phyloP scores from a whole-genome alignment of 2,113 vertebrate genomes.

The Brachyistius frenatus region DNA sequence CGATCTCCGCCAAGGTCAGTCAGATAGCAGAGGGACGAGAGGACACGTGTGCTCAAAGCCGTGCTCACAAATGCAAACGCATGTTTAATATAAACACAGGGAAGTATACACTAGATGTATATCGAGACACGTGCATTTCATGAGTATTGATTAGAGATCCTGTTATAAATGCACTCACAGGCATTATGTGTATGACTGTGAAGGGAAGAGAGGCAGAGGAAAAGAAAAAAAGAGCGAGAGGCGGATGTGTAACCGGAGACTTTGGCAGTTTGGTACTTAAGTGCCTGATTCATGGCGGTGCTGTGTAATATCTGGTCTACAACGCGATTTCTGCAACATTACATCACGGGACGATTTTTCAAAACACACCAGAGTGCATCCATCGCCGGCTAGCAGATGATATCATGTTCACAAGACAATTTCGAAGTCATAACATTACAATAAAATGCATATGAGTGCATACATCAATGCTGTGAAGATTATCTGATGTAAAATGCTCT shows the following conservation, averaged over 20 bases:
- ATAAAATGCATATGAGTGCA: conserved; percentile 8
- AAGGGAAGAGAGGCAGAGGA: conserved; percentile 8
- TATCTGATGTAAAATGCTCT: conserved; percentile 14
- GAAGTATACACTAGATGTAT: background rate
- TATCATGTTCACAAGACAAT: conserved; percentile 51
- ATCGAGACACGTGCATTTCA: conserved; percentile 13
- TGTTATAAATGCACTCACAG: conserved; percentile 37
- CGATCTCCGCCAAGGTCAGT: conserved; percentile 59
- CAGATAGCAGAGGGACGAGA: conserved; percentile 13
- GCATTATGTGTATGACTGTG: conserved; percentile 31
- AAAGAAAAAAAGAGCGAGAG: conserved; percentile 12
- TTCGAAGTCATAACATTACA: conserved; percentile 29
- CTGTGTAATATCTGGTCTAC: conserved; percentile 61
- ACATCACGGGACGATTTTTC: conserved; percentile 56
- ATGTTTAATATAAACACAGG: conserved; percentile 25
- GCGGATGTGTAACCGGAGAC: conserved; percentile 61
- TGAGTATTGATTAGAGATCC: conserved; percentile 55
- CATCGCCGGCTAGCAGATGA: conserved; percentile 56
- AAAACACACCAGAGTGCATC: conserved; percentile 42
- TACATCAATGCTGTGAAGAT: conserved; percentile 1
- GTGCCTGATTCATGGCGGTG: conserved; percentile 68
- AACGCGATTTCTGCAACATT: conserved; percentile 60
- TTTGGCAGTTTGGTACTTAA: conserved; percentile 50
- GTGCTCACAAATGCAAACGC: background rate
- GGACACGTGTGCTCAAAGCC: conserved; percentile 6